These are phyloP conservation scores for Polyploca ridens DNA, from an alignment of 2,888 invertebrate species.

Conservation along the genomic window DNA sequence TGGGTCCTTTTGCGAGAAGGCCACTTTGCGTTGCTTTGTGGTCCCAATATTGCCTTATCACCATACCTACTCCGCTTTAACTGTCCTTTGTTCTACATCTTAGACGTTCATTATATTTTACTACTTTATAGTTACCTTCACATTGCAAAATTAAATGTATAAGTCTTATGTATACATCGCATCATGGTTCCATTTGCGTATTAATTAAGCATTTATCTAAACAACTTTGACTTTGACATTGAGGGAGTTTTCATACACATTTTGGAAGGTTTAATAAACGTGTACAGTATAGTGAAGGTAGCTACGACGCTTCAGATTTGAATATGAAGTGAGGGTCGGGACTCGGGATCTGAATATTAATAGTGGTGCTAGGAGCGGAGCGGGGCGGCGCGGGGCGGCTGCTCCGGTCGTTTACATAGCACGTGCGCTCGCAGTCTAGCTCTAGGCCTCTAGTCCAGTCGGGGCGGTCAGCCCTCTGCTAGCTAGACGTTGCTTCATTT, in stretches of 20 bases:
- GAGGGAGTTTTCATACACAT: background rate
- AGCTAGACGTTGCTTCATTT: background rate
- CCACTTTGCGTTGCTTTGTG: constrained; percentile 3
- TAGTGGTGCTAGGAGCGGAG: background rate
- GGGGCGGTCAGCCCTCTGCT: background rate
- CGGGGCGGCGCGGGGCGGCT: background rate
- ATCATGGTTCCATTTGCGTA: background rate
- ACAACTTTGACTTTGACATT: background rate
- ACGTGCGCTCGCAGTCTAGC: background rate
- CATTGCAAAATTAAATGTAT: background rate
- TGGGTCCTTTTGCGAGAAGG: background rate
- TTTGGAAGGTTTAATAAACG: background rate
- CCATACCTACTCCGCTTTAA: background rate
- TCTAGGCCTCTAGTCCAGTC: background rate
- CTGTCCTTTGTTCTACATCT: background rate
- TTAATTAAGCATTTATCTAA: background rate
- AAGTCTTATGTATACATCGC: background rate
- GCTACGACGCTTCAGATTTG: background rate
- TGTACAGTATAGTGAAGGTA: background rate
- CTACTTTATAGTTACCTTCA: background rate
- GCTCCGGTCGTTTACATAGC: background rate
- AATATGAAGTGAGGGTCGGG: constrained; percentile 8
- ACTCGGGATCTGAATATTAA: constrained; percentile 7
- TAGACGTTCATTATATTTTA: background rate
- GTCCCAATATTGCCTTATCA: background rate